Evolutionary conservation across 2,797 vertebrate genomes (phyloP).

Genomic region (Spinus pinus): DNA sequence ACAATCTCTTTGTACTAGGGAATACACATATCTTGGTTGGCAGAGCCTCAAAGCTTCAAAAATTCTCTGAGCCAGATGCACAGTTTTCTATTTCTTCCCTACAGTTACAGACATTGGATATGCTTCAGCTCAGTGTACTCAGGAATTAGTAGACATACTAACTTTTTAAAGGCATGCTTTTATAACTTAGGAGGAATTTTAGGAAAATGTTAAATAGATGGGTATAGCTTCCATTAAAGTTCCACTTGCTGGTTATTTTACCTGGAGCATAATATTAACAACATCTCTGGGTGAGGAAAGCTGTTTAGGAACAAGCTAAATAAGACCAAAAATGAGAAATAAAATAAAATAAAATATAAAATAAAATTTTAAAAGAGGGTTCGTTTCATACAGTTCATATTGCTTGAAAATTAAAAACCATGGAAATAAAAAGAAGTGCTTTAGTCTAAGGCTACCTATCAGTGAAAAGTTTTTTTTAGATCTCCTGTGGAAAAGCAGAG

Average conservation of each 20-base stretch:
- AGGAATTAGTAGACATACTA: background rate
- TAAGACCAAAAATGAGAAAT: accelerated
- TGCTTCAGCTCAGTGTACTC: background rate
- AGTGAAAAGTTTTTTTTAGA: background rate
- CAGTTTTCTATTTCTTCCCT: background rate
- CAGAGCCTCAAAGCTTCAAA: background rate
- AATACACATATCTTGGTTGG: background rate
- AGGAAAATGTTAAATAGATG: background rate
- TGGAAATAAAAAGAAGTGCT: accelerated
- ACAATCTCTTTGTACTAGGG: background rate
- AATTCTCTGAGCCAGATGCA: background rate
- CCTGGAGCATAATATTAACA: background rate
- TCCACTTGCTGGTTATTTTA: background rate
- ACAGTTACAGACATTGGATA: background rate
- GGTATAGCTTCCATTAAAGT: background rate
- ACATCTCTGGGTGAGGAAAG: background rate
- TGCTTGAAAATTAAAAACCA: background rate
- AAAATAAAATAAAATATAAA: background rate
- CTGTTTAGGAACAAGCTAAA: background rate
- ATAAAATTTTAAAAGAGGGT: background rate
- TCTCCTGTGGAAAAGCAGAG: background rate
- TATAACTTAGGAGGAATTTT: background rate
- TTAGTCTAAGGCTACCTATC: background rate
- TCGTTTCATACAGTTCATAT: background rate
- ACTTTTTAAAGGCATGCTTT: background rate